Evolutionary conservation across 2,113 vertebrate species (phyloP).

Genomic region (Pavo muticus): DNA sequence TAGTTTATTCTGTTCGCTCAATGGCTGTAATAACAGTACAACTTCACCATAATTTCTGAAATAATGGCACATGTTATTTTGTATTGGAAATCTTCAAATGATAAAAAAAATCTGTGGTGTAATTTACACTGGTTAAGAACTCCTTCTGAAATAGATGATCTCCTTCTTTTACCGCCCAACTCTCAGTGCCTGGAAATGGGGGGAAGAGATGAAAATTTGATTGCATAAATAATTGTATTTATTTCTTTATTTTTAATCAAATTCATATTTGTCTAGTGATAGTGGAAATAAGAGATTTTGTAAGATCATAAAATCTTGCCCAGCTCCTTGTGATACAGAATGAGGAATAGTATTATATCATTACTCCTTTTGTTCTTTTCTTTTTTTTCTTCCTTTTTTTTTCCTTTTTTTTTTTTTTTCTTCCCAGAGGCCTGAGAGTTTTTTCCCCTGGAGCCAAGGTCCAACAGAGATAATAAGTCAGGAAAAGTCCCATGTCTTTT

Average conservation of each 20-base stretch:
- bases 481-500: background rate
- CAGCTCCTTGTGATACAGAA: background rate
- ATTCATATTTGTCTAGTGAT: background rate
- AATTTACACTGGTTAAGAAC: background rate
- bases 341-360: background rate
- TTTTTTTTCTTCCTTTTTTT: background rate
- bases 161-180: background rate
- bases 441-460: background rate
- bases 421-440: background rate
- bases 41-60: background rate
- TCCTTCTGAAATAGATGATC: background rate
- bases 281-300: background rate
- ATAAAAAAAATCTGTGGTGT: background rate
- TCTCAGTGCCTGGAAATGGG: background rate
- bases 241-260: background rate
- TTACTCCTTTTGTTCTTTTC: background rate
- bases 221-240: background rate
- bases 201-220: background rate
- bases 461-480: background rate
- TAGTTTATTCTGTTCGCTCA: background rate
- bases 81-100: background rate
- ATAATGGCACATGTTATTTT: background rate
- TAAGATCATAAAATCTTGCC: background rate
- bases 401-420: background rate
- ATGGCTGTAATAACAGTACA: background rate